These are phyloP conservation scores for Cheilosia soror DNA, from an alignment of 2,888 invertebrate species.

Conservation along the genomic window DNA sequence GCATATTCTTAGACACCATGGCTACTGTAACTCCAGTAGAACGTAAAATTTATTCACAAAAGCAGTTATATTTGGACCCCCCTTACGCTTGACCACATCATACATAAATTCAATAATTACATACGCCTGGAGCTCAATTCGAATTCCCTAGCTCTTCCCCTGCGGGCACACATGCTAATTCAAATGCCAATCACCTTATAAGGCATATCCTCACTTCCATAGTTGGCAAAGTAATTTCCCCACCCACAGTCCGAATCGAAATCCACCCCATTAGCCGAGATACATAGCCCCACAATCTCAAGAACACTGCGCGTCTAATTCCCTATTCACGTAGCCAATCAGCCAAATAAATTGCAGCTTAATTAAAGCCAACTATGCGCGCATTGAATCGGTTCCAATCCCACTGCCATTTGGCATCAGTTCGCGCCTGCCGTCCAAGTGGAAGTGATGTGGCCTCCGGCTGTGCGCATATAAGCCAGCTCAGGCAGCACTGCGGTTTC, in stretches of 20 bases:
- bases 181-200: slow-evolving; percentile 62
- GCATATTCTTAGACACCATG: no score
- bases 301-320: slow-evolving; percentile 33
- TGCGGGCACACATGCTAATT: slow-evolving; percentile 49
- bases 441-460: slow-evolving; percentile 63
- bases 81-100: neutral
- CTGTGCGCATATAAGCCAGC: slow-evolving; percentile 20
- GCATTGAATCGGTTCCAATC: slow-evolving; percentile 34
- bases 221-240: slow-evolving; percentile 59
- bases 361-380: slow-evolving; percentile 59
- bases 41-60: no score
- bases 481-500: slow-evolving; percentile 34
- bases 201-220: slow-evolving; percentile 53
- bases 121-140: slow-evolving; percentile 21
- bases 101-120: neutral
- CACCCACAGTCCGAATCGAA: slow-evolving; percentile 35
- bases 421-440: slow-evolving; percentile 58
- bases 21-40: no score
- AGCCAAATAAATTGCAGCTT: slow-evolving; percentile 73
- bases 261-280: slow-evolving; percentile 2
- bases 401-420: slow-evolving; percentile 35
- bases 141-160: slow-evolving; percentile 13
- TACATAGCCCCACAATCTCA: slow-evolving; percentile 3
- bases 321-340: slow-evolving; percentile 57
- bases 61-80: neutral